Evolutionary conservation across 2,888 invertebrate species (phyloP), one percentile per base, ranked within the genome.

Genomic region (Apantesis nais): DNA sequence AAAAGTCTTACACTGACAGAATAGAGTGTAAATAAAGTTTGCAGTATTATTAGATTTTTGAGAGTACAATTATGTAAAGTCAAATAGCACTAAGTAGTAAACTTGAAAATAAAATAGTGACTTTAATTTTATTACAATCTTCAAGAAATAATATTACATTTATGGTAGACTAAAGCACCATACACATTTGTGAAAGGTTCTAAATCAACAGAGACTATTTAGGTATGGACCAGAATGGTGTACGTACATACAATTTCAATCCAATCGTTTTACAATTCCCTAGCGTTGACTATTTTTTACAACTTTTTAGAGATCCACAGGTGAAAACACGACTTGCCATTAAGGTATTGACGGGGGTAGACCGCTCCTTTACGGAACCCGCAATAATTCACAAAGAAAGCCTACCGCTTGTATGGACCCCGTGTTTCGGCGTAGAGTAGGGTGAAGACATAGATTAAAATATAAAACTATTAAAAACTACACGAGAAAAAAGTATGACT

Each of bases 351-450:
- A 93, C 90, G 86, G 86, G 83, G 86, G 84, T 85, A 82, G 81
- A 82, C 78, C 86, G 79, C 81, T 82, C 84, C 85, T 84, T 85
- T 84, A 77, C 88, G 87, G 88, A 87, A 87, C 89, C 92, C 90
- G 91, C 89, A 90, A 94, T 94, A 93, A 94, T 93, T 94, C 92
- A 94, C 94, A 93, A 93, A 93, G 92, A 91, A 91, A 89, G 85
- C 88, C 91, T 84, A 79, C 89, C 74, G 73, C 72, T 89, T 88
- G 90, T 92, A 90, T 88, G 80, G 83, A 83, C 90, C 88, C 88
- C 86, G 88, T 87, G 84, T 81, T 81, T 84, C 63, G 73, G 62
- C 85, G 87, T 68, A 91, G 92, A 90, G 70, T 78, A 79, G 29
- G 55, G 62, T 66, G 58, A 64, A 66, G 37, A 63, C 16, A 66